A percentile compares a stretch with the other conserved stretches of the same genome.
phyloP scores from a whole-genome alignment of 2,888 invertebrate genomes.

The Ypsolopha sequella region DNA sequence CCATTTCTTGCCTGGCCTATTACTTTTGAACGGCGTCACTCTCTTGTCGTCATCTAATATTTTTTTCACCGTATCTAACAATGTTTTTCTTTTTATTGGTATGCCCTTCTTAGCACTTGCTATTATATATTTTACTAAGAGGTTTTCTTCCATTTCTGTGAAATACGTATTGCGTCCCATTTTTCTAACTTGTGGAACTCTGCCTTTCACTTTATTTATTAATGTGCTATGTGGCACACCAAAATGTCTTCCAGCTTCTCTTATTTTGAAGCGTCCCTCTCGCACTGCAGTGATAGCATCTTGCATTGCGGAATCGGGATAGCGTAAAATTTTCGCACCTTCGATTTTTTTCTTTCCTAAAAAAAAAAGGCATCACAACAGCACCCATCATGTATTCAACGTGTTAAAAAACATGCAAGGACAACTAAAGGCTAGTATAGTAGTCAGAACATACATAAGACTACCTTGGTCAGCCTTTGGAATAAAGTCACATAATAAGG shows the following conservation, averaged over 20 bases:
- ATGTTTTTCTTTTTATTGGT: background rate
- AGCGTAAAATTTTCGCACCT: background rate
- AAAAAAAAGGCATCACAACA: no score
- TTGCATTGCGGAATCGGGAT: slow-evolving; percentile 1
- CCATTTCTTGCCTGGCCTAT: background rate
- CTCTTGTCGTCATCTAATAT: slow-evolving; percentile 1
- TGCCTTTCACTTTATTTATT: slow-evolving; percentile 2
- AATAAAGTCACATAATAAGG: no score
- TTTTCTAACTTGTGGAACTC: background rate
- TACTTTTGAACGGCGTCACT: slow-evolving; percentile 6
- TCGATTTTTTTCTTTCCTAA: no score
- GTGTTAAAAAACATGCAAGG: no score
- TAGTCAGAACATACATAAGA: no score
- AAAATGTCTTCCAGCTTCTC: slow-evolving; percentile 3
- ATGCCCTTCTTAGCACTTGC: background rate
- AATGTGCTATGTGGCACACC: slow-evolving; percentile 1
- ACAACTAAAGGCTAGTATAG: no score
- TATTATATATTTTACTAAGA: no score
- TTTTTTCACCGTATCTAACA: slow-evolving; percentile 3
- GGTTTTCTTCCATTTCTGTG: no score
- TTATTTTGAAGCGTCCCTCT: slow-evolving; percentile 5
- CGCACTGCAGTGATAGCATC: slow-evolving; percentile 4
- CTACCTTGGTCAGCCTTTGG: no score
- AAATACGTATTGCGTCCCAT: background rate
- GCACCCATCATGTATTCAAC: no score